Evolutionary conservation across 2,797 vertebrate species (phyloP), one percentile per base, ranked within the genome.

Genomic region (Melopsittacus undulatus): DNA sequence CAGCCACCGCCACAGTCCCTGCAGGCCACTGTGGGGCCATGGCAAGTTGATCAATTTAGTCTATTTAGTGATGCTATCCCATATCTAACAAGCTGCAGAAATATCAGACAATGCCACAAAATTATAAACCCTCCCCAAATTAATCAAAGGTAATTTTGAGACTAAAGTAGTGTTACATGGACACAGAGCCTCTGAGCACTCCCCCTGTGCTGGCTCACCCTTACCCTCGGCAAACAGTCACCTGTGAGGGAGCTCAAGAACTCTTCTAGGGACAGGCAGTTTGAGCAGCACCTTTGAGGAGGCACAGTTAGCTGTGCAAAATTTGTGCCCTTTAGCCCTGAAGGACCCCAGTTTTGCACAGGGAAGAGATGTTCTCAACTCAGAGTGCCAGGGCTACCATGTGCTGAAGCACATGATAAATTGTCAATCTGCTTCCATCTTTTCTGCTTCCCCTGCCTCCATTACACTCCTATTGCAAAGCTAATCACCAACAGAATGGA

Each of bases 221-320:
- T 56, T 22, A 43, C 48, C 43, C 70, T 7, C 3, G 8, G 52
- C 76, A 69, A 52, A 13, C n/a, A 15, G 2, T 40, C 57, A 13
- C 38, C 66, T 7, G 1, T 9, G 1, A 13, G 36, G 43, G 19
- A 38, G 32, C 49, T 69, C 0, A 0, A 51, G 23, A 48, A 22
- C 61, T 48, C 8, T 10, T 40, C n/a, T 26, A 6, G 3, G 32
- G 48, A 59, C 11, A 8, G 64, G 36, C 48, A 56, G 30, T 5
- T 40, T 7, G 40, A 74, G 62, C 64, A 74, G 56, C 67, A 27
- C 54, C 59, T 63, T 26, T 29, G 45, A 32, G 54, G 29, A 20
- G 20, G 5, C 1, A 3, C 43, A 45, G 18, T 43, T 66, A 83
- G 24, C 13, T 23, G 5, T 2, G 3, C 15, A 38, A 26, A 64